Base-by-base conservation (phyloP, 2,797 vertebrate genomes). In the Miopithecus talapoin region DNA sequence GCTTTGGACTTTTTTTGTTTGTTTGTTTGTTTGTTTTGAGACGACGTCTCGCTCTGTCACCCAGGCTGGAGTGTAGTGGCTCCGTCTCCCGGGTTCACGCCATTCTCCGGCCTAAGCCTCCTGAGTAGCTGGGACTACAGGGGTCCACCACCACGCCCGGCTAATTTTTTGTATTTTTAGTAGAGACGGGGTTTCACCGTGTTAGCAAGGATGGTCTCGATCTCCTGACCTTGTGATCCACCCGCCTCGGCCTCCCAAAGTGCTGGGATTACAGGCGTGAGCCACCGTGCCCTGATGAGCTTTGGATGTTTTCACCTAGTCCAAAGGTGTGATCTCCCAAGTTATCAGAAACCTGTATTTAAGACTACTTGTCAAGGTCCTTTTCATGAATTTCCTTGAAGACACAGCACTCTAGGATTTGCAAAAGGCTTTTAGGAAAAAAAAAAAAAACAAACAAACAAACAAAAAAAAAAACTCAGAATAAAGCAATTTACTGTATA, bases 11-110 rank as follows among this genome's bases (percentile, higher is more conserved):
- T 53, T 53, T 21, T 53, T 2, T 50, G 16, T 48, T 48, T 48
- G 13, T 48, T 43, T 43, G 41, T 43, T 50, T 50, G 16, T 53
- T 53, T 53, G 17, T 53, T 53, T 53, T 21, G 50, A 53, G 48
- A 50, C 4, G 4, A 50, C 0, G 14, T 50, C 48, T 50, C 4
- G 4, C 48, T 50, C 48, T 16, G 4, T 50, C 0, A 4, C 48
- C 48, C 14, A 50, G 50, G 50, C 50, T 53, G 50, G 50, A 53
- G 17, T 53, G 2, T 17, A 53, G 50, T 53, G 50, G 50, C 17
- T 21, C 17, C 50, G 6, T 53, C 50, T 53, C 16, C 6, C 0
- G 0, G 50, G 5, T 53, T 53, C 17, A 19, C 2, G 0, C 17
- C 50, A 53, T 53, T 53, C 50, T 53, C 6, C 6, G 5, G 6